Evolutionary conservation across 2,888 invertebrate genomes (phyloP).

Genomic region (Zaprionus obscuricornis): DNA sequence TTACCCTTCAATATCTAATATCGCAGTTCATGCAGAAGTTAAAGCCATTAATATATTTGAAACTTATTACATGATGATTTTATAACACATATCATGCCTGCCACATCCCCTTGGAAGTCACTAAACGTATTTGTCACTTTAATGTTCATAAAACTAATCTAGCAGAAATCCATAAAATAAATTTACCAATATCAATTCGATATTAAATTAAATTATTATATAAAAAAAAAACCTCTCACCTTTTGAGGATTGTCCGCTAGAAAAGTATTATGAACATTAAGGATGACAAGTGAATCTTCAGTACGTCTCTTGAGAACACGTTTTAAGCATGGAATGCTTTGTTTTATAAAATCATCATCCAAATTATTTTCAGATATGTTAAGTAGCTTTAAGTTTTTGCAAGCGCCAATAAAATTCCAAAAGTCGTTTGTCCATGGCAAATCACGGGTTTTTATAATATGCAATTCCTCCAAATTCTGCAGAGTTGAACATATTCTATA

Average conservation of each 20-base stretch:
- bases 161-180: too few species aligned
- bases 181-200: too few species aligned
- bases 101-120: too few species aligned
- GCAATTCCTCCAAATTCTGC: constrained; percentile 50
- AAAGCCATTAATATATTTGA: too few species aligned
- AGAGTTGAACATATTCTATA: constrained; percentile 25
- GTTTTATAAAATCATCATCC: constrained; percentile 10
- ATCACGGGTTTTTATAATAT: constrained; percentile 46
- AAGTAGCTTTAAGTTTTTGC: constrained; percentile 13
- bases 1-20: too few species aligned
- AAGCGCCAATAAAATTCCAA: constrained; percentile 36
- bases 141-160: too few species aligned
- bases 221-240: too few species aligned
- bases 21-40: too few species aligned
- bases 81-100: too few species aligned
- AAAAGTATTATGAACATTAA: constrained; percentile 28
- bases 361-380: constrained; percentile 39
- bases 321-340: neutral
- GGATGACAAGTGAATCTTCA: constrained; percentile 13
- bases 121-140: too few species aligned
- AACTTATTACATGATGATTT: too few species aligned
- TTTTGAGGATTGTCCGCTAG: neutral
- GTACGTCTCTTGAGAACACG: neutral
- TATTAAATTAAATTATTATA: too few species aligned
- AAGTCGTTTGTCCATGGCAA: constrained; percentile 39